phyloP scores from a whole-genome alignment of 2,797 vertebrate genomes.

The Philypnodon macrostomus region DNA sequence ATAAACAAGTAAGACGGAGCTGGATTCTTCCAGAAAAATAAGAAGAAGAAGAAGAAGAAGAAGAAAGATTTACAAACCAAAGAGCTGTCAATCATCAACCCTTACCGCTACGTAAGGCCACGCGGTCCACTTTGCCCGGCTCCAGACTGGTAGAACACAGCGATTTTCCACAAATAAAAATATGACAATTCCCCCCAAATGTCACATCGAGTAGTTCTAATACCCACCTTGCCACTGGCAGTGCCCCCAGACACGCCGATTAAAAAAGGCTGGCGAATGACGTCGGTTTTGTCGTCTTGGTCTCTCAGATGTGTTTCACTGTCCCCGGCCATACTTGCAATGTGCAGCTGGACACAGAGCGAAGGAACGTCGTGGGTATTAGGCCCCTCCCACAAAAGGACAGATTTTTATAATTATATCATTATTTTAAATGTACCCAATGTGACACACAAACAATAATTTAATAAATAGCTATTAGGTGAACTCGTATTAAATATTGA shows the following conservation, averaged over 20 bases:
- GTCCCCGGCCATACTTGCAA: conserved; percentile 89
- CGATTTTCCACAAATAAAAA: neutral
- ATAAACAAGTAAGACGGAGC: neutral
- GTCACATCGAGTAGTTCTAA: neutral
- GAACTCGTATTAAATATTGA: too few relatives aligned
- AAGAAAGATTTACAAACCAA: conserved; percentile 13
- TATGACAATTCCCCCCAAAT: conserved; percentile 15
- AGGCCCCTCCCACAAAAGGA: conserved; percentile 53
- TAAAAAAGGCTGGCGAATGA: conserved; percentile 85
- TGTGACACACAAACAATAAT: too few relatives aligned
- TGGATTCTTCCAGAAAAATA: neutral
- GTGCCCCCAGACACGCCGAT: conserved; percentile 96
- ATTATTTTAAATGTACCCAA: too few relatives aligned
- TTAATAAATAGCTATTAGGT: too few relatives aligned
- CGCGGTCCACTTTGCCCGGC: conserved; percentile 58
- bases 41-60: too few relatives aligned
- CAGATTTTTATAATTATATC: too few relatives aligned
- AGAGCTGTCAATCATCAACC: conserved; percentile 49
- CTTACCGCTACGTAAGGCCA: conserved; percentile 48
- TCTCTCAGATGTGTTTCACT: conserved; percentile 82
- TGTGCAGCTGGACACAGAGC: conserved; percentile 4
- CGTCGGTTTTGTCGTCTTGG: conserved; percentile 66
- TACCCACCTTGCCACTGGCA: conserved; percentile 93
- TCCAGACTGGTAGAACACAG: neutral
- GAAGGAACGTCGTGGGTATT: conserved; percentile 16